Conservation (phyloP, 1,140 invertebrate genomes). For the Drosophila tsacasi region DNA sequence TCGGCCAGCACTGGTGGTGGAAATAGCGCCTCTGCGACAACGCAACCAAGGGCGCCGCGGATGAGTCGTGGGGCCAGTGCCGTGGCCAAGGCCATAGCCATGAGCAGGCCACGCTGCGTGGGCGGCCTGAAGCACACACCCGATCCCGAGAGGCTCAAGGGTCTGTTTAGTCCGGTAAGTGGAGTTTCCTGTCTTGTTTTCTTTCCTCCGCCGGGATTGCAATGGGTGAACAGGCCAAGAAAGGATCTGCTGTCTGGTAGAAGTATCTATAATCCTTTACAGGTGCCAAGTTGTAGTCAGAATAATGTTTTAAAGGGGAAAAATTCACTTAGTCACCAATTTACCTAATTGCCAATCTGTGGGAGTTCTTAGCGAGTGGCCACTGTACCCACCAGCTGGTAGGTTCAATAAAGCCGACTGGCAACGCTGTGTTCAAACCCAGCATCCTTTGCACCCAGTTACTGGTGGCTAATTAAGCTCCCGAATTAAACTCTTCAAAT, state of each 20-base stretch:
- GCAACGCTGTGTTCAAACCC: no score
- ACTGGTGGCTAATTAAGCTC: neutral
- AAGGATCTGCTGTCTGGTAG: neutral
- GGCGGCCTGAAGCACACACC: constrained; percentile 80
- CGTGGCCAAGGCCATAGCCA: constrained; percentile 77
- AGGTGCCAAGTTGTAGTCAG: no score
- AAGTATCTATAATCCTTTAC: neutral
- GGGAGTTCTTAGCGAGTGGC: neutral
- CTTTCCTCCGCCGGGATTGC: no score
- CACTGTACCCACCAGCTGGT: neutral
- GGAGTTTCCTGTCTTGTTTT: neutral
- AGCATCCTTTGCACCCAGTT: neutral
- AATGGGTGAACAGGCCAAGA: neutral
- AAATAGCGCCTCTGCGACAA: constrained; percentile 11
- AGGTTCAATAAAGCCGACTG: no score
- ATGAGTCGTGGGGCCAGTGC: constrained; percentile 78
- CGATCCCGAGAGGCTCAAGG: constrained; percentile 78
- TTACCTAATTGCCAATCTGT: neutral
- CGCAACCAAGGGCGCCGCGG: constrained; percentile 63
- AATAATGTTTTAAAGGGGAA: neutral
- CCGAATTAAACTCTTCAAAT: neutral
- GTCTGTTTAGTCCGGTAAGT: constrained; percentile 83
- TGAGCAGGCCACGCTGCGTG: constrained; percentile 75
- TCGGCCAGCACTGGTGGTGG: constrained; percentile 3
- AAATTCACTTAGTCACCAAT: neutral